Conservation (phyloP, 2,113 vertebrate genomes). For the Oryzias celebensis region DNA sequence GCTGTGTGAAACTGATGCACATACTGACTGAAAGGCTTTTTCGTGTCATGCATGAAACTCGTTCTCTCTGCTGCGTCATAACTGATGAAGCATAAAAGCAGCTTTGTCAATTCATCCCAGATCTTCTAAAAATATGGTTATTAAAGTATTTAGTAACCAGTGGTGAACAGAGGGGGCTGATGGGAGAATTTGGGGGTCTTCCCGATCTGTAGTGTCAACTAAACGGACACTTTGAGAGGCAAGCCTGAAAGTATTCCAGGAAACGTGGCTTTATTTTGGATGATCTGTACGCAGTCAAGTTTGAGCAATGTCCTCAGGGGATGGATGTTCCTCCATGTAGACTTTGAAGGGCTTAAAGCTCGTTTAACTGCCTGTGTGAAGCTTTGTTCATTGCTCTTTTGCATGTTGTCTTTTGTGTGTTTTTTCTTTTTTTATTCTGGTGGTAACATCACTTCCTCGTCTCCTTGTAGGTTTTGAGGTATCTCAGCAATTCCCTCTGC, state of each 20-base stretch:
- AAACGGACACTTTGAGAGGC: slow-evolving; percentile 1
- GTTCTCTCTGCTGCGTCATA: slow-evolving; percentile 7
- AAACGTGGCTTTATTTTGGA: neutral
- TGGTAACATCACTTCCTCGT: neutral
- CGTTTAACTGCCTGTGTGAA: neutral
- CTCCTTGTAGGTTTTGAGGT: slow-evolving; percentile 43
- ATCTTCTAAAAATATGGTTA: slow-evolving; percentile 25
- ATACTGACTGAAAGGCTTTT: neutral
- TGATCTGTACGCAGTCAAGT: slow-evolving; percentile 2
- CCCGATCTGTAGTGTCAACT: neutral
- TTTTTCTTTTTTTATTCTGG: neutral
- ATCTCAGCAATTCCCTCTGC: slow-evolving; percentile 2
- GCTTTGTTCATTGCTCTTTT: slow-evolving; percentile 6
- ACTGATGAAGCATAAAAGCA: slow-evolving; percentile 44
- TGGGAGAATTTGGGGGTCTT: slow-evolving; percentile 2
- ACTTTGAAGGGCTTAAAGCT: neutral
- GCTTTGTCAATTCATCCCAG: slow-evolving; percentile 32
- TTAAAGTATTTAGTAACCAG: slow-evolving; percentile 25
- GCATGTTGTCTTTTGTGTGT: neutral
- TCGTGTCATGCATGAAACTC: slow-evolving; percentile 7
- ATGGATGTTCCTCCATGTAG: slow-evolving; percentile 34
- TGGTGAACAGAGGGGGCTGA: neutral
- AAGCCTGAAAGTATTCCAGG: slow-evolving; percentile 27
- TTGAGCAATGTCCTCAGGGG: slow-evolving; percentile 37
- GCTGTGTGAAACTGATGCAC: neutral